Conservation (phyloP, 2,113 vertebrate genomes). For the Camarhynchus parvulus region DNA sequence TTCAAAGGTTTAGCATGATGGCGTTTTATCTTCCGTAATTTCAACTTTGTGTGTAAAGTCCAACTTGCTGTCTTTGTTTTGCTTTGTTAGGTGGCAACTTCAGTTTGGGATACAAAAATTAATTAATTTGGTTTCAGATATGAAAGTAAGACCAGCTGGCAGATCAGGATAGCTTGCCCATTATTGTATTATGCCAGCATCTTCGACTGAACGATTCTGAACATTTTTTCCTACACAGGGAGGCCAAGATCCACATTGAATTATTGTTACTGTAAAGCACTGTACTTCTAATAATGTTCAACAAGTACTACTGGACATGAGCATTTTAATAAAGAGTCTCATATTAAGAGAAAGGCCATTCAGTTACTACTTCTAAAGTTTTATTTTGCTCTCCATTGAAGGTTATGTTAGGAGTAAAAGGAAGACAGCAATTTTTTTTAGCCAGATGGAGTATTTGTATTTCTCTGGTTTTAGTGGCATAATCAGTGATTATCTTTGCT, state of each 20-base stretch:
- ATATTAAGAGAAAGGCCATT: background rate
- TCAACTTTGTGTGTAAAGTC: background rate
- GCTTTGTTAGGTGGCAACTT: background rate
- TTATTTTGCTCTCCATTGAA: background rate
- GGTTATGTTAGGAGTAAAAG: background rate
- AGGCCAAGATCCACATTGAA: background rate
- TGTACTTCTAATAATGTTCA: background rate
- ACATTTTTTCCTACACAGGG: background rate
- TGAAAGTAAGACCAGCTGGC: background rate
- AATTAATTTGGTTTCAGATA: background rate
- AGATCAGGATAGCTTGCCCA: background rate
- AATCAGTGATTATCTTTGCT: background rate
- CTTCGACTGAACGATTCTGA: background rate
- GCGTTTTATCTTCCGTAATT: background rate
- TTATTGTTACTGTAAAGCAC: background rate
- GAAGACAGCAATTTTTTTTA: background rate
- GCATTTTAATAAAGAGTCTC: background rate
- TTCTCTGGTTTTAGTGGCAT: background rate
- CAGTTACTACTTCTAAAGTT: background rate
- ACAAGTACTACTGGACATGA: background rate
- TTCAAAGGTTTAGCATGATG: background rate
- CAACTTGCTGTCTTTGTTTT: background rate
- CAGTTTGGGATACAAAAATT: background rate
- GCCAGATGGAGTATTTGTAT: background rate
- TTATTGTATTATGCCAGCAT: background rate